phyloP scores from a whole-genome alignment of 30 jellyfish, hydroid and myxozoan genomes.

The Aurelia coerulea region DNA sequence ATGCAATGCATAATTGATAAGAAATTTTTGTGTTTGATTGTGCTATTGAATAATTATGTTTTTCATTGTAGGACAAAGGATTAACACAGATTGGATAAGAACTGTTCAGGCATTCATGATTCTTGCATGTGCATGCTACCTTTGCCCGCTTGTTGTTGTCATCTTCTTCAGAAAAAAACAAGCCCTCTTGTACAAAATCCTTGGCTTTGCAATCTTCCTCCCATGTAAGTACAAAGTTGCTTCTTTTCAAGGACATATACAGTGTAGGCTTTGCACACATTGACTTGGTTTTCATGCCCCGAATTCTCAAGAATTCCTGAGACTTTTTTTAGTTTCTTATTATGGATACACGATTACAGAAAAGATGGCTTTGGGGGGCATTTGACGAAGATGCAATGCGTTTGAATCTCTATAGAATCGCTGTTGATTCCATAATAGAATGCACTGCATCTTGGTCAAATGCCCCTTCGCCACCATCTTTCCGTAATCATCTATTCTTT shows the following conservation, averaged over 20 bases:
- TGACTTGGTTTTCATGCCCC: no score
- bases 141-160: constrained; percentile 45
- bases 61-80: constrained; percentile 51
- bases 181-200: constrained; percentile 14
- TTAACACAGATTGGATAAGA: constrained; percentile 74
- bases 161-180: constrained; percentile 37
- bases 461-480: no score
- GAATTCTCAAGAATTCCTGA: no score
- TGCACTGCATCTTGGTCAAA: no score
- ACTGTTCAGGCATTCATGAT: constrained; percentile 68
- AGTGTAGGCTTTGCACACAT: background rate
- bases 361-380: no score
- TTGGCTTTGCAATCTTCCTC: constrained; percentile 53
- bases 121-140: constrained; percentile 40
- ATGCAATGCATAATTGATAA: background rate
- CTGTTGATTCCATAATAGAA: no score
- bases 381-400: no score
- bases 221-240: constrained; percentile 43
- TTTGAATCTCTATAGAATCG: no score
- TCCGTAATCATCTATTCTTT: no score
- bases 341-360: no score
- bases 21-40: background rate
- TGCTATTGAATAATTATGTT: background rate
- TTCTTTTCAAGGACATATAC: no score
- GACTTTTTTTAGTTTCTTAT: no score